phyloP scores from a whole-genome alignment of 64 coral and sea anemone genomes.

The Cladopsammia gracilis region DNA sequence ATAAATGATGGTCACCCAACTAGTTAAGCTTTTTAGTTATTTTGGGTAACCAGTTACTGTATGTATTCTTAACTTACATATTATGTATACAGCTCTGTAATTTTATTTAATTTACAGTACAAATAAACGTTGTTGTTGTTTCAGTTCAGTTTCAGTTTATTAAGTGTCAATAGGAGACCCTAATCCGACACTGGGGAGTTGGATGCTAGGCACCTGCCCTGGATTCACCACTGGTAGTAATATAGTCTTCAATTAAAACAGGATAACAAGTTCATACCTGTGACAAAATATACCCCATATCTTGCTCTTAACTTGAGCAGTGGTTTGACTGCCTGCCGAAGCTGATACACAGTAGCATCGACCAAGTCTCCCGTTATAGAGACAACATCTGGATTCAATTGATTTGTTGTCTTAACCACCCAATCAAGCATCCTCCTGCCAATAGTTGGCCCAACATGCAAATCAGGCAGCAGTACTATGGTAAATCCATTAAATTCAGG shows the following conservation, averaged over 20 bases:
- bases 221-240: neutral
- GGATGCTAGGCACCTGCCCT: too few relatives aligned
- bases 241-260: too few relatives aligned
- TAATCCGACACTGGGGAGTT: too few relatives aligned
- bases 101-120: too few relatives aligned
- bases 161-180: too few relatives aligned
- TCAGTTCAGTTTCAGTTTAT: too few relatives aligned
- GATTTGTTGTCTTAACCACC: conserved; percentile 64
- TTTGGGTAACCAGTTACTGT: too few relatives aligned
- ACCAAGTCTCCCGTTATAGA: conserved; percentile 84
- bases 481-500: conserved; percentile 72
- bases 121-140: too few relatives aligned
- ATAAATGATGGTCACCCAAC: too few relatives aligned
- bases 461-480: conserved; percentile 82
- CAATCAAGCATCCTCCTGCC: conserved; percentile 78
- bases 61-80: too few relatives aligned
- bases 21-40: too few relatives aligned
- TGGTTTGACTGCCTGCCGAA: conserved; percentile 88
- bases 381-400: conserved; percentile 77
- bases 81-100: too few relatives aligned
- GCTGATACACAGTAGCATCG: conserved; percentile 80
- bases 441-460: conserved; percentile 84
- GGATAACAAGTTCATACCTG: conserved; percentile 41
- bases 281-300: conserved; percentile 89
- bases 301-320: conserved; percentile 80